A percentile compares a stretch with the other conserved stretches of the same genome.
Evolutionary conservation across 37 sponge, comb jelly and placozoan genomes (phyloP).

Genomic region (Spongilla lacustris): DNA sequence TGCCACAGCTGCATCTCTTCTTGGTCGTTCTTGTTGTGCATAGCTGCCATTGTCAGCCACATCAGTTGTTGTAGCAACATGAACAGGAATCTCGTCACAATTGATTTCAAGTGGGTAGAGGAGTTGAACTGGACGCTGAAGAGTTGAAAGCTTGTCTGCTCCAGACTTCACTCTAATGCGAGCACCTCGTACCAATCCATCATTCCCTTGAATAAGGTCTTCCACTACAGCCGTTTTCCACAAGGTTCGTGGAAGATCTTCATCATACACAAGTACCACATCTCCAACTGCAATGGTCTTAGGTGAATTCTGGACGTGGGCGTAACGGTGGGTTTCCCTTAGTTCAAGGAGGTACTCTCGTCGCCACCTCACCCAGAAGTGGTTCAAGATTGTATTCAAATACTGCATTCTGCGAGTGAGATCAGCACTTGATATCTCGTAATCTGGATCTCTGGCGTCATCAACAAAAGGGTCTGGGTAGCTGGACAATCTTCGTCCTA

Average conservation of each 20-base stretch:
- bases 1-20: neutral
- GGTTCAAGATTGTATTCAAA: neutral
- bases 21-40: neutral
- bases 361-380: constrained; percentile 36
- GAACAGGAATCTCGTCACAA: too few relatives aligned
- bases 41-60: too few relatives aligned
- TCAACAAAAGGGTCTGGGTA: neutral
- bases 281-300: constrained; percentile 7
- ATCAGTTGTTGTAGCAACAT: too few relatives aligned
- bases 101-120: constrained; percentile 20
- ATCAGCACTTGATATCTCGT: neutral
- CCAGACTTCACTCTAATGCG: neutral
- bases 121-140: constrained; percentile 11
- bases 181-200: too few relatives aligned
- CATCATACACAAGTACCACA: constrained; percentile 20
- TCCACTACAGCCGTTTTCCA: constrained; percentile 1
- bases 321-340: constrained; percentile 4
- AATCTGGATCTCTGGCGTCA: neutral
- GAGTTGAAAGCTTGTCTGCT: neutral
- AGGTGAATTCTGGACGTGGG: neutral
- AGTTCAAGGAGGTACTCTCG: constrained; percentile 30
- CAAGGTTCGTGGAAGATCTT: neutral
- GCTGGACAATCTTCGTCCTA: constrained; percentile 7
- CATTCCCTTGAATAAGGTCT: too few relatives aligned
- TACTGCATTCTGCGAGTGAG: neutral